Base-by-base conservation (phyloP, 2,888 invertebrate species). In the Hermodice carunculata region DNA sequence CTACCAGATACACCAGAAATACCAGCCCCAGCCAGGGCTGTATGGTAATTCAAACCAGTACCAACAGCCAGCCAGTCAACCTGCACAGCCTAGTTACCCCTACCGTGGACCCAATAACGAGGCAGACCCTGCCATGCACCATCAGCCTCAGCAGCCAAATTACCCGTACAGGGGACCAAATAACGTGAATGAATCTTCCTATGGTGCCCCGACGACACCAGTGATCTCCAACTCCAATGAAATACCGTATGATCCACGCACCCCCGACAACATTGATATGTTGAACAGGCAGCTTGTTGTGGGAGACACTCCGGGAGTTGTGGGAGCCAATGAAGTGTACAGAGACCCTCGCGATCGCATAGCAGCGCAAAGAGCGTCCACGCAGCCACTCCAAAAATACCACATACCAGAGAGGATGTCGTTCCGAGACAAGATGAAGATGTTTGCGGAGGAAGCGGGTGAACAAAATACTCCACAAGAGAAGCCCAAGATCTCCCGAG, bases 351-450 rank as follows among this genome's bases (percentile, higher is more conserved):
- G 97, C 74, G 90, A 92, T 78, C 91, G 93, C 64, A 92, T 95
- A n/a, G 88, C 96, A 75, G 94, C 94, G 1, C 94, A 94, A 65
- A 79, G 79, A 65, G 76, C 78, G 74, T 44, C 75, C 74, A 29
- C 59, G 56, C 24, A 60, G 62, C 11, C 48, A 19, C 28, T 11
- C 37, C 28, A 54, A 0, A 74, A 73, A 57, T 59, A 63, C 24
- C 67, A 72, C 22, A 75, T 70, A 34, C 65, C 71, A 1, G 97
- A 98, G 85, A 95, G 96, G 80, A 89, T 98, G 68, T 95, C 95
- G 64, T 99, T 99, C 88, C 93, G 96, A 86, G 98, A 99, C 87
- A 99, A 99, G 88, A 98, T 98, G 97, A 96, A 96, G 88, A 95
- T 98, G 94, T 99, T 99, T 89, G 98, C 98, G 46, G 91, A 94